Evolutionary conservation across 2,888 invertebrate species (phyloP).

Genomic region (Mesorhabditis spiculigera): DNA sequence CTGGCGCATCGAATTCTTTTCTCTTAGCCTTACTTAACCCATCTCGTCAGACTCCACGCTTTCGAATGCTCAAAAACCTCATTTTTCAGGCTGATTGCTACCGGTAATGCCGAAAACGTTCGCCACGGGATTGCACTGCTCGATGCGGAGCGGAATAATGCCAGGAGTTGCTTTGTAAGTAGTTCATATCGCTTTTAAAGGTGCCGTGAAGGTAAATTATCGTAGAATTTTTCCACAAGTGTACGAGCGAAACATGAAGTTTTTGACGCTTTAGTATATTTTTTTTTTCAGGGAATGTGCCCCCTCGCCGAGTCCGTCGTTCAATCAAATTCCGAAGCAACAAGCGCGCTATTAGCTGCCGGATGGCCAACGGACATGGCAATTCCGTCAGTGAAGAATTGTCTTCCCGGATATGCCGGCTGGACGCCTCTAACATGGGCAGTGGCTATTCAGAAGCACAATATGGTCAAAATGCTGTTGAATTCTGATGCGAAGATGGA

Average conservation of each 20-base stretch:
- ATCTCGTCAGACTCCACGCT: too few relatives aligned
- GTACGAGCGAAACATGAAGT: too few relatives aligned
- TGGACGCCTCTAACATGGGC: constrained; percentile 34
- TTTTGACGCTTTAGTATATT: too few relatives aligned
- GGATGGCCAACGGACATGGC: constrained; percentile 18
- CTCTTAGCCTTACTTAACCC: too few relatives aligned
- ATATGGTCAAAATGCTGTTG: constrained; percentile 64
- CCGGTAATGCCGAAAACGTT: constrained; percentile 14
- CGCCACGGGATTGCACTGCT: constrained; percentile 15
- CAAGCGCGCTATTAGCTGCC: constrained; percentile 14
- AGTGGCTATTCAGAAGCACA: constrained; percentile 25
- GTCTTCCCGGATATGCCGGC: constrained; percentile 21
- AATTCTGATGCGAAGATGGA: constrained; percentile 80
- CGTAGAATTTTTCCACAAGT: too few relatives aligned
- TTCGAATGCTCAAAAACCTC: too few relatives aligned
- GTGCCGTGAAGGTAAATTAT: too few relatives aligned
- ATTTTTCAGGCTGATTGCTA: background rate
- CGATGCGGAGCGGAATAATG: constrained; percentile 12
- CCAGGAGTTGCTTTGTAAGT: constrained; percentile 16
- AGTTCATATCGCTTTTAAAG: too few relatives aligned
- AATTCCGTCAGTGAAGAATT: constrained; percentile 13
- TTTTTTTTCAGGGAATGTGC: constrained; percentile 22
- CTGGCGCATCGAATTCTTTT: too few relatives aligned
- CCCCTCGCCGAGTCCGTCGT: constrained; percentile 22
- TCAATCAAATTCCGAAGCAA: constrained; percentile 18